These are phyloP conservation scores for Limulus polyphemus DNA, from an alignment of 2,888 invertebrate genomes.

Conservation along the genomic window DNA sequence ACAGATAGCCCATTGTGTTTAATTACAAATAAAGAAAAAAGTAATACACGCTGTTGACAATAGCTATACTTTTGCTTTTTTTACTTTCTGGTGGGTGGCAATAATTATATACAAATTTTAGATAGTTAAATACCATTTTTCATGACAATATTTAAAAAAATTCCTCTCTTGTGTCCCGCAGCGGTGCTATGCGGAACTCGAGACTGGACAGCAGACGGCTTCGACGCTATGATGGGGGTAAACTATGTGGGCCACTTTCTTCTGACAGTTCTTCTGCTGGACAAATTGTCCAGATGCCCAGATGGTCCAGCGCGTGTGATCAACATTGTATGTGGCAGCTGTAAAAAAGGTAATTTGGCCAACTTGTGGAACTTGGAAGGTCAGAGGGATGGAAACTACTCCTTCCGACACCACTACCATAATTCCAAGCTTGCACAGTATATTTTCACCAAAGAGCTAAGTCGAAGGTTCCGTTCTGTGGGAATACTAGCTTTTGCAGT, in stretches of 20 bases:
- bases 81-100: no score
- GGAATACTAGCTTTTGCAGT: slow-evolving; percentile 12
- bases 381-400: slow-evolving; percentile 8
- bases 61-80: no score
- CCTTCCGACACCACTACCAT: slow-evolving; percentile 12
- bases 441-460: slow-evolving; percentile 18
- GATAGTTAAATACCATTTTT: no score
- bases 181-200: slow-evolving; percentile 19
- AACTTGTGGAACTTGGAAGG: slow-evolving; percentile 20
- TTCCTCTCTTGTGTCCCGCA: slow-evolving; percentile 1
- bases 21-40: no score
- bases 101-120: no score
- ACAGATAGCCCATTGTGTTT: no score
- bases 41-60: no score
- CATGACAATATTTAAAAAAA: no score
- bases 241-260: slow-evolving; percentile 28
- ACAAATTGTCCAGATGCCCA: slow-evolving; percentile 15
- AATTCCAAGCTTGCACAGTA: slow-evolving; percentile 19
- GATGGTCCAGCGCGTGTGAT: slow-evolving; percentile 17
- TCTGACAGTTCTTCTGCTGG: slow-evolving; percentile 23
- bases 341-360: slow-evolving; percentile 15
- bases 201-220: slow-evolving; percentile 24
- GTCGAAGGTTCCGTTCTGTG: slow-evolving; percentile 8
- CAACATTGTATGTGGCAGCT: slow-evolving; percentile 25
- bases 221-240: slow-evolving; percentile 27